Evolutionary conservation across 37 sponge, comb jelly and placozoan species (phyloP), one percentile per base, ranked within the genome.

Genomic region (Amphimedon queenslandica): DNA sequence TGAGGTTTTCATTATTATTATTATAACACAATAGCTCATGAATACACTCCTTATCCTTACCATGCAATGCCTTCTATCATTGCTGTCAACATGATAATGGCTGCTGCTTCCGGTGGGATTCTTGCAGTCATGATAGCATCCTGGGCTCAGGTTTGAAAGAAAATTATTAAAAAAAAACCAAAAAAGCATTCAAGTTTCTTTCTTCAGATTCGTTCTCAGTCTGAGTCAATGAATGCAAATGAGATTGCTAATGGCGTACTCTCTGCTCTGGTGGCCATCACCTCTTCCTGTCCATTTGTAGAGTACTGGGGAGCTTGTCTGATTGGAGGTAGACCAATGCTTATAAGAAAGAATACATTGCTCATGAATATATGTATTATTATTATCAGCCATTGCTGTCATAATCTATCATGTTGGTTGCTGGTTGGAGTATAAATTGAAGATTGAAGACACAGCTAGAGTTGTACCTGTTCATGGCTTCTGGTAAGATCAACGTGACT

Each of bases 231-330:
- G 40, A 93, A 93, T 78, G 90, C 89, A 10, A 95, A 91, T 74
- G 96, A 95, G 80, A 88, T 95, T 60, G 96, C 92, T 38, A 95
- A 95, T 74, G 88, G 92, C 11, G 68, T 95, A 18, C 82, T 95
- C 58, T 84, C 92, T 36, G 72, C 88, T 61, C 79, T 95, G 65
- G 96, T 95, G 29, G 85, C 92, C 72, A 95, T 95, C 82, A 91
- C 96, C 1, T 75, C 89, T 10, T 77, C 78, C 63, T 95, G 96
- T 74, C 82, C 96, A 29, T 88, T 88, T 56, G 82, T 95, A 2
- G 75, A 73, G 34, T 86, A 88, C 72, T 81, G 79, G 72, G 77
- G 70, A 53, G 92, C 89, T 10, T 84, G 79, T 69, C 23, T 89
- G 30, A 86, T 90, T 40, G 95, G 95, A 78, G 55, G 93, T 92